A percentile compares a stretch with the other conserved stretches of the same genome.
phyloP scores from a whole-genome alignment of 2,113 vertebrate species.

The Peromyscus leucopus region DNA sequence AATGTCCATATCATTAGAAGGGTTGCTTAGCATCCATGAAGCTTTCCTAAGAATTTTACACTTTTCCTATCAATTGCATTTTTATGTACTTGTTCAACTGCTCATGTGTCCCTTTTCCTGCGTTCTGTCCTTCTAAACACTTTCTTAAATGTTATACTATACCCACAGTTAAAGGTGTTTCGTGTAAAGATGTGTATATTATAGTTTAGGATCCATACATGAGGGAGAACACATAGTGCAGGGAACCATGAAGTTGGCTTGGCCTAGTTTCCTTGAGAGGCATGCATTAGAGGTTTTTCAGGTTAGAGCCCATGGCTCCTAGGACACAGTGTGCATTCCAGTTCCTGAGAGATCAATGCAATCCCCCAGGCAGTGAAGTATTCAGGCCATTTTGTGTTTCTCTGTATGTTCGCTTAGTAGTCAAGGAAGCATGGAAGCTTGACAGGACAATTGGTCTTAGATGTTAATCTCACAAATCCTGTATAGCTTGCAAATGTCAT shows the following conservation, averaged over 20 bases:
- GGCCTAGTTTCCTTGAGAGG: not conserved
- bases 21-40: not conserved
- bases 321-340: not conserved
- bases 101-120: too few species aligned
- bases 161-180: not conserved
- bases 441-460: not conserved
- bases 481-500: not conserved
- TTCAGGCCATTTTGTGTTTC: not conserved
- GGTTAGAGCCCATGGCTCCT: not conserved
- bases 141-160: not conserved
- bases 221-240: not conserved
- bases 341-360: not conserved
- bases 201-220: too few species aligned
- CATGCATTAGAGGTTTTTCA: not conserved
- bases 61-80: not conserved
- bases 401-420: not conserved
- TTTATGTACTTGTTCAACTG: not conserved
- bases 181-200: not conserved
- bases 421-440: not conserved
- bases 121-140: not conserved
- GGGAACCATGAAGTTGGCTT: not conserved
- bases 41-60: not conserved
- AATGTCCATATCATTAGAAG: not conserved
- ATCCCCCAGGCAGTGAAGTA: not conserved
- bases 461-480: not conserved